Percentiles rank a stretch among this genome's conserved stretches.
These are phyloP conservation scores for Pontoporia blainvillei DNA, from an alignment of 2,113 vertebrate species.

Conservation along the genomic window DNA sequence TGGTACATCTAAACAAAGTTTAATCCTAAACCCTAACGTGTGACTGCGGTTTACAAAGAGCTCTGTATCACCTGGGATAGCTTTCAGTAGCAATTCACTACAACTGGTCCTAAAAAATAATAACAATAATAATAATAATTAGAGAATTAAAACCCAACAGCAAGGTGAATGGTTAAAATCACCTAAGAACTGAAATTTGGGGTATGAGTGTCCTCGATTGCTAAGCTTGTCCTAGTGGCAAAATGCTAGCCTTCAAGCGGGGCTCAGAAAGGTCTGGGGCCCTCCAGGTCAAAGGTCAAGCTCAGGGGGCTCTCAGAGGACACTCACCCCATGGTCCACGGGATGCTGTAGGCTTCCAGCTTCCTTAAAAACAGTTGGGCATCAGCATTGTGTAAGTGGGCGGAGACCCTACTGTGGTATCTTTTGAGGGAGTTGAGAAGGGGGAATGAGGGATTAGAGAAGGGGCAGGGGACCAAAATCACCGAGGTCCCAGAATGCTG, in stretches of 20 bases:
- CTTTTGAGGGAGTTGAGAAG: constrained; percentile 55
- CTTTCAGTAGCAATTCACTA: constrained; percentile 88
- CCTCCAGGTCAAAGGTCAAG: constrained; percentile 11
- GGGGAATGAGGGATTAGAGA: neutral
- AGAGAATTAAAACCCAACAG: constrained; percentile 82
- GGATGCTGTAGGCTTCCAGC: constrained; percentile 65
- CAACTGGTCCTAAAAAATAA: constrained; percentile 86
- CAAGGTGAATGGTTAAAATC: constrained; percentile 80
- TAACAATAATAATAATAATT: constrained; percentile 80
- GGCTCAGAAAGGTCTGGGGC: constrained; percentile 65
- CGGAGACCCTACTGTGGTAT: constrained; percentile 67
- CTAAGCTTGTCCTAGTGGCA: constrained; percentile 67
- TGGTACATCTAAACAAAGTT: constrained; percentile 85
- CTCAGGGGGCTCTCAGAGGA: constrained; percentile 65
- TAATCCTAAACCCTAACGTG: constrained; percentile 86
- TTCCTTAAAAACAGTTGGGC: constrained; percentile 61
- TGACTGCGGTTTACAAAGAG: constrained; percentile 87
- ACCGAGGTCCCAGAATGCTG: constrained; percentile 23
- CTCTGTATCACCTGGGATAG: constrained; percentile 82
- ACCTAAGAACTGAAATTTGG: constrained; percentile 74
- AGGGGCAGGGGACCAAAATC: constrained; percentile 26
- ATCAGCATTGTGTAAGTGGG: constrained; percentile 38
- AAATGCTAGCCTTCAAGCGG: constrained; percentile 68
- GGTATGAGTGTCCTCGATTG: constrained; percentile 70
- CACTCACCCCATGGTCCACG: constrained; percentile 69